Evolutionary conservation across 2,888 invertebrate genomes (phyloP).

Genomic region (Melanotus villosus): DNA sequence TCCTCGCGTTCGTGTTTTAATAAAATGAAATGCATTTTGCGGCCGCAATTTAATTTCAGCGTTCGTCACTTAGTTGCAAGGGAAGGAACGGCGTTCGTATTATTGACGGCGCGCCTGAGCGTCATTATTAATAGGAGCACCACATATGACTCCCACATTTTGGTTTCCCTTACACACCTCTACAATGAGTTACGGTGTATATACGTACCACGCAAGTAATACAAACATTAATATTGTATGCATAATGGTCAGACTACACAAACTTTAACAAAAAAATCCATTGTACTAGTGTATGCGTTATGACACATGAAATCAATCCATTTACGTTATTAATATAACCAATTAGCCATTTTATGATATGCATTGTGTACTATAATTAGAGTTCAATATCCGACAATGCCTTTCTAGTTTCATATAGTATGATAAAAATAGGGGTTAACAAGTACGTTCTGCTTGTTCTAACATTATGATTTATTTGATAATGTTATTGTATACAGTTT

Average conservation of each 20-base stretch:
- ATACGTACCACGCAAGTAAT: not conserved
- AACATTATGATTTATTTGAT: too few relatives aligned
- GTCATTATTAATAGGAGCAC: conserved; percentile 53
- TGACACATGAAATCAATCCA: too few relatives aligned
- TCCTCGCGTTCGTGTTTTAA: conserved; percentile 52
- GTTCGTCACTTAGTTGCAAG: conserved; percentile 50
- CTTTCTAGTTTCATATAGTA: too few relatives aligned
- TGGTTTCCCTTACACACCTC: conserved; percentile 19
- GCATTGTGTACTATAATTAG: too few relatives aligned
- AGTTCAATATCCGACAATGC: too few relatives aligned
- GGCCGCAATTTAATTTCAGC: conserved; percentile 54
- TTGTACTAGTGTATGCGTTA: not conserved
- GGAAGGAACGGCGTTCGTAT: conserved; percentile 47
- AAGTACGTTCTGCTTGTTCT: too few relatives aligned
- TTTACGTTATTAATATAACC: too few relatives aligned
- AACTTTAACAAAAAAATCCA: not conserved
- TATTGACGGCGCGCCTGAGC: conserved; percentile 51
- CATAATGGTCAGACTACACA: not conserved
- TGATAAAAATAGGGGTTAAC: too few relatives aligned
- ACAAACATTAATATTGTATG: not conserved
- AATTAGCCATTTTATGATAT: too few relatives aligned
- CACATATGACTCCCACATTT: conserved; percentile 45
- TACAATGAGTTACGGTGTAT: not conserved
- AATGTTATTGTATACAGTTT: too few relatives aligned
- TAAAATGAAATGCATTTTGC: conserved; percentile 53